Evolutionary conservation across 2,888 invertebrate genomes (phyloP).

Genomic region (Sabatieria punctata): DNA sequence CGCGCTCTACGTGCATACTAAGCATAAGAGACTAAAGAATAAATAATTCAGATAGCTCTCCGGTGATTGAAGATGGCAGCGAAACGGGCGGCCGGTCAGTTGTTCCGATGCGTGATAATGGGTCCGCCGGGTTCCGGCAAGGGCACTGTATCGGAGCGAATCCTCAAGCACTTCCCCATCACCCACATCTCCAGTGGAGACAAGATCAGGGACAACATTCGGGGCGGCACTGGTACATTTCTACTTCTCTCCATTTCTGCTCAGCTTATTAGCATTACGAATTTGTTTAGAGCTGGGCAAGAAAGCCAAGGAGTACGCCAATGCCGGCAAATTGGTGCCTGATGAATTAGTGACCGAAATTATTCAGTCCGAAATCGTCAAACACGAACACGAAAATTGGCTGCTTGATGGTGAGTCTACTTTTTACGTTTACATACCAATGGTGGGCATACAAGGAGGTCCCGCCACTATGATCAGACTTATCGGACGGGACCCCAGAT

Average conservation of each 20-base stretch:
- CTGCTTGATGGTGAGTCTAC: constrained; percentile 71
- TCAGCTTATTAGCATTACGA: too few relatives aligned
- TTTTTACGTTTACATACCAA: too few relatives aligned
- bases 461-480: too few relatives aligned
- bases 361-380: constrained; percentile 54
- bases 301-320: constrained; percentile 24
- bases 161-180: constrained; percentile 60
- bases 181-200: constrained; percentile 82
- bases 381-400: constrained; percentile 49
- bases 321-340: constrained; percentile 61
- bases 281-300: constrained; percentile 21
- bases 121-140: constrained; percentile 82
- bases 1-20: too few relatives aligned
- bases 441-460: too few relatives aligned
- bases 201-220: constrained; percentile 62
- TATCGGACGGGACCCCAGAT: too few relatives aligned
- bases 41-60: too few relatives aligned
- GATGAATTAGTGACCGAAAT: constrained; percentile 68
- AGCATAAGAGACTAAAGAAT: too few relatives aligned
- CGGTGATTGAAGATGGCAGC: too few relatives aligned
- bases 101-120: constrained; percentile 53
- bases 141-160: constrained; percentile 69
- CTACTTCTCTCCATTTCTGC: too few relatives aligned
- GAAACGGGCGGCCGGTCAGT: too few relatives aligned
- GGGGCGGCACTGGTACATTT: constrained; percentile 52